phyloP scores from a whole-genome alignment of 2,113 vertebrate genomes.

The Zosterops japonicus region DNA sequence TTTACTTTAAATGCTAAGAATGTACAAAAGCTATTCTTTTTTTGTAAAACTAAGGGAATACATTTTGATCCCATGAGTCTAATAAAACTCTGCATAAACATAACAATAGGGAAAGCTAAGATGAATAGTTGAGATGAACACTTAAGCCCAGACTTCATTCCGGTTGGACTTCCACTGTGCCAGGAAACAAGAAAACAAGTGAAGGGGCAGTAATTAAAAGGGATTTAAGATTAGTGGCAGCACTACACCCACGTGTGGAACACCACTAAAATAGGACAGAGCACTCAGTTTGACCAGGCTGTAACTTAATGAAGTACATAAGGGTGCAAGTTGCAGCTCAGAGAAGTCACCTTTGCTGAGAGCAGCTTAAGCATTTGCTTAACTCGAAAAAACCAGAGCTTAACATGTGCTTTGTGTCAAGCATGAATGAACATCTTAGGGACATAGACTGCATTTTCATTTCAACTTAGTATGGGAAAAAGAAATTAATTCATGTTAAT shows the following conservation, averaged over 20 bases:
- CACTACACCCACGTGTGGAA: fast-evolving
- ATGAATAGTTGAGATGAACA: constrained; percentile 19
- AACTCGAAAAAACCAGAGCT: neutral
- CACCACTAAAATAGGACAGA: neutral
- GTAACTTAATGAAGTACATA: neutral
- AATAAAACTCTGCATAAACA: constrained; percentile 59
- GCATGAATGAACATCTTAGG: neutral
- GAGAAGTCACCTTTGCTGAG: neutral
- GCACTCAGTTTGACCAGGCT: neutral
- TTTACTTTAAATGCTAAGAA: constrained; percentile 50
- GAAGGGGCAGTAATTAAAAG: constrained; percentile 30
- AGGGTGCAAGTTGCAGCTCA: neutral
- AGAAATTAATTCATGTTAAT: neutral
- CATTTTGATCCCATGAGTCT: constrained; percentile 50
- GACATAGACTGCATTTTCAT: neutral
- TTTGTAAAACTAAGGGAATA: constrained; percentile 37
- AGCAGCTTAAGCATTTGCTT: neutral
- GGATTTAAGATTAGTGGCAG: neutral
- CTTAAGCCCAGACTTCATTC: constrained; percentile 28
- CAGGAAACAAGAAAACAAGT: constrained; percentile 35
- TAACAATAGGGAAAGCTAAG: constrained; percentile 45
- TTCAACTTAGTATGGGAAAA: neutral
- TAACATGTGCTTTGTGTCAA: neutral
- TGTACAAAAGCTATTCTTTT: constrained; percentile 38
- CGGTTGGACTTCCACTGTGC: neutral